Percentiles rank a stretch among this genome's conserved stretches.
phyloP scores from a whole-genome alignment of 2,113 vertebrate species.

The Psittacula cyanocephala region DNA sequence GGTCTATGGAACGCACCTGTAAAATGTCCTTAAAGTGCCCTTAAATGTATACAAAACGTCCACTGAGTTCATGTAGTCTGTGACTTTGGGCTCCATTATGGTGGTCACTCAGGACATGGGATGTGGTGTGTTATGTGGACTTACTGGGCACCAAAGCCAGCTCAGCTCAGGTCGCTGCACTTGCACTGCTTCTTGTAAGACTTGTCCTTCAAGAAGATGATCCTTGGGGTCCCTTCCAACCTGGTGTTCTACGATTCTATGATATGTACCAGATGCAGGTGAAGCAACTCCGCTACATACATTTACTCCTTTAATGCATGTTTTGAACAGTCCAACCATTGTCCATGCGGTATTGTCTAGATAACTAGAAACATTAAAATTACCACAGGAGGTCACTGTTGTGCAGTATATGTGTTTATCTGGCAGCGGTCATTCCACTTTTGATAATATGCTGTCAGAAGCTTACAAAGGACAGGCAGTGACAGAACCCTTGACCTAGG shows the following conservation, averaged over 20 bases:
- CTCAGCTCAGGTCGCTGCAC: not conserved
- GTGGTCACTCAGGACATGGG: not conserved
- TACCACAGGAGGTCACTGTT: conserved; percentile 51
- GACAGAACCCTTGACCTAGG: not conserved
- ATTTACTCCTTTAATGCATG: not conserved
- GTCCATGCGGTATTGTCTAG: not conserved
- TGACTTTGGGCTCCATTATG: not conserved
- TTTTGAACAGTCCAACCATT: not conserved
- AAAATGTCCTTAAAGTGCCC: not conserved
- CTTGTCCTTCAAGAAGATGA: not conserved
- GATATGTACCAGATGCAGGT: not conserved
- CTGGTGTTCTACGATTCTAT: not conserved
- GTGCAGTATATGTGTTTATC: not conserved
- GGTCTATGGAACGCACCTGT: not conserved
- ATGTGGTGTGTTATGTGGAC: not conserved
- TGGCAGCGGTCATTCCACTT: not conserved
- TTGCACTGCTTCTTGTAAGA: not conserved
- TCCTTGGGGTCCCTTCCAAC: not conserved
- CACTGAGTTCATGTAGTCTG: not conserved
- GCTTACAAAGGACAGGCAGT: not conserved
- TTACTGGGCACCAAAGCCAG: not conserved
- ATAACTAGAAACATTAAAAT: not conserved
- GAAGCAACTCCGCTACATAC: not conserved
- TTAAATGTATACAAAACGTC: not conserved
- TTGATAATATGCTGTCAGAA: not conserved